A percentile compares a stretch with the other conserved stretches of the same genome.
Conservation (phyloP, 2,797 vertebrate genomes). For the Tamandua tetradactyla region DNA sequence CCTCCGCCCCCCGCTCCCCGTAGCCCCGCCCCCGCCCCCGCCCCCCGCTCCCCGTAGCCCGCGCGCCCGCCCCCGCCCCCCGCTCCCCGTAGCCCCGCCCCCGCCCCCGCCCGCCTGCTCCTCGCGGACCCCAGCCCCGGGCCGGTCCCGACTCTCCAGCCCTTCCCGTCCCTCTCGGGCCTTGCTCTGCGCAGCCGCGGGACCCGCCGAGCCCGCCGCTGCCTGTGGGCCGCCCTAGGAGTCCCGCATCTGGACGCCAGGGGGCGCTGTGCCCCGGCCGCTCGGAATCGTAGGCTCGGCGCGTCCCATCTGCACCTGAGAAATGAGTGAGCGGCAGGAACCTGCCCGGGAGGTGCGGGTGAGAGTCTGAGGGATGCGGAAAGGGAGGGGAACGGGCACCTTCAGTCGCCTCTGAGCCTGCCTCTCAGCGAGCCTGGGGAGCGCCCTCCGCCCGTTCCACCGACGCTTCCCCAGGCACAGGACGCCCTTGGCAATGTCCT, state of each 20-base stretch:
- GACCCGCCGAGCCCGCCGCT: too few relatives aligned
- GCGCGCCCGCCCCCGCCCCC: too few relatives aligned
- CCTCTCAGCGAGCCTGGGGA: not conserved
- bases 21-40: too few relatives aligned
- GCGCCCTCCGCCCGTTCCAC: not conserved
- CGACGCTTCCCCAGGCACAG: not conserved
- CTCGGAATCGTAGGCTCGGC: not conserved
- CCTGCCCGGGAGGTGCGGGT: rapidly evolving
- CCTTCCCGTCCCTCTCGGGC: rapidly evolving
- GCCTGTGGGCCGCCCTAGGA: not conserved
- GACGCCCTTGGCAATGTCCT: not conserved
- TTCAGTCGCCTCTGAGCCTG: too few relatives aligned
- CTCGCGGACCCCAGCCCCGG: rapidly evolving
- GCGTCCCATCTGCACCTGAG: too few relatives aligned
- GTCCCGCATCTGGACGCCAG: too few relatives aligned
- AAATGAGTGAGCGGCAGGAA: not conserved
- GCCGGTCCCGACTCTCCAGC: too few relatives aligned
- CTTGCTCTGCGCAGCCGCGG: too few relatives aligned
- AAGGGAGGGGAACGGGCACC: not conserved
- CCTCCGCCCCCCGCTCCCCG: too few relatives aligned
- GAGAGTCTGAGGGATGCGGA: too few relatives aligned
- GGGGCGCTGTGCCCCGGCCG: not conserved
- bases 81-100: too few relatives aligned
- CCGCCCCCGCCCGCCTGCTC: rapidly evolving
- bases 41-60: too few relatives aligned